phyloP scores from a whole-genome alignment of 1,140 invertebrate species.

The Galleria mellonella region DNA sequence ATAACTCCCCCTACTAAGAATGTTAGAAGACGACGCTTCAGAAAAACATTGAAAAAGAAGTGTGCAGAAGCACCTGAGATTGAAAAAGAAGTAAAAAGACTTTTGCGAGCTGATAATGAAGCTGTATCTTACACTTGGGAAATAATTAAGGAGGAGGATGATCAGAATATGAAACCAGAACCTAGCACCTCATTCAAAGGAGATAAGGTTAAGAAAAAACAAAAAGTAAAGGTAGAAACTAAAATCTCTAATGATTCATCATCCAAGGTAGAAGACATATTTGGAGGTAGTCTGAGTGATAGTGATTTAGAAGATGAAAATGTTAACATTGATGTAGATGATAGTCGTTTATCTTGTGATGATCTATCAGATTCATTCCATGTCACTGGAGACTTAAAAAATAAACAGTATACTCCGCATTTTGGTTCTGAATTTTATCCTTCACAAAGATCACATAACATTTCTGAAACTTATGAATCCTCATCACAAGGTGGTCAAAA shows the following conservation, averaged over 20 bases:
- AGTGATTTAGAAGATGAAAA: slow-evolving; percentile 85
- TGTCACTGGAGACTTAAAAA: slow-evolving; percentile 72
- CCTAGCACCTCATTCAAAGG: slow-evolving; percentile 45
- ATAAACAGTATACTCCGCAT: not conserved
- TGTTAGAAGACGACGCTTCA: slow-evolving; percentile 92
- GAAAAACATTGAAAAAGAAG: slow-evolving; percentile 97
- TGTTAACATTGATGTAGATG: slow-evolving; percentile 86
- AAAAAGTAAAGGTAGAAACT: slow-evolving; percentile 39
- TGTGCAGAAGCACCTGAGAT: slow-evolving; percentile 98
- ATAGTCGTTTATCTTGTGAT: slow-evolving; percentile 83
- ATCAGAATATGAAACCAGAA: slow-evolving; percentile 75
- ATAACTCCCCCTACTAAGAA: slow-evolving; percentile 96
- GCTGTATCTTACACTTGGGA: slow-evolving; percentile 94
- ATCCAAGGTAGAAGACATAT: slow-evolving; percentile 82
- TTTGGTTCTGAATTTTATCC: too few relatives aligned
- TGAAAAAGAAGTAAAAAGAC: slow-evolving; percentile 95
- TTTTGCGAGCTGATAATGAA: slow-evolving; percentile 94
- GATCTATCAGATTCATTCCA: slow-evolving; percentile 85
- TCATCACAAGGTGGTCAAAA: not conserved
- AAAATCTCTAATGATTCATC: slow-evolving; percentile 44
- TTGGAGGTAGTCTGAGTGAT: slow-evolving; percentile 90
- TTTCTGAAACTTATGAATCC: not conserved
- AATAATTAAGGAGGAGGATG: slow-evolving; percentile 93
- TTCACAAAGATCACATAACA: not conserved
- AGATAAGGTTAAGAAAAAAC: slow-evolving; percentile 55